phyloP scores from a whole-genome alignment of 53 echinoderm and acorn worm genomes.

The Mesocentrotus franciscanus region DNA sequence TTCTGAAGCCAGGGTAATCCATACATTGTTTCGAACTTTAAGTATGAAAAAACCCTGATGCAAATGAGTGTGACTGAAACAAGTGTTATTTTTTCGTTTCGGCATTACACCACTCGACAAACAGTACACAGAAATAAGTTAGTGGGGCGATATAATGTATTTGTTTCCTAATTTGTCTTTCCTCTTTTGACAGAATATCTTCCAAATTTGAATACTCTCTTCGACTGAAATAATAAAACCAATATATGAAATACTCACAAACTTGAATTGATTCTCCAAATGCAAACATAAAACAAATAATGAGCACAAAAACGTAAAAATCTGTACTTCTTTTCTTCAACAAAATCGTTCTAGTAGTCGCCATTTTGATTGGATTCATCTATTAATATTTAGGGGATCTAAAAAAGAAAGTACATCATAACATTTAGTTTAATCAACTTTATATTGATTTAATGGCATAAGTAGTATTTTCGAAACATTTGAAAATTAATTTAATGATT shows the following conservation, averaged over 20 bases:
- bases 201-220: not conserved
- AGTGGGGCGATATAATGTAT: not conserved
- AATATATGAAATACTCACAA: slow-evolving; percentile 12
- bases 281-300: not conserved
- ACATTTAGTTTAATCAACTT: too few relatives aligned
- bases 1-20: too few relatives aligned
- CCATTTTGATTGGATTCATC: not conserved
- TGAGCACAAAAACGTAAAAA: not conserved
- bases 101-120: too few relatives aligned
- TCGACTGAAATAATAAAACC: not conserved
- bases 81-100: too few relatives aligned
- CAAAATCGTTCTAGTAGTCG: not conserved
- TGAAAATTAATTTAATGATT: not conserved
- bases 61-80: too few relatives aligned
- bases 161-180: not conserved
- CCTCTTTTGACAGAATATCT: not conserved
- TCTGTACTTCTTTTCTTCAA: not conserved
- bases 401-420: not conserved
- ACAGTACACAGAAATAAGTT: not conserved
- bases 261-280: slow-evolving; percentile 45
- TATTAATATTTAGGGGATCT: not conserved
- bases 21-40: too few relatives aligned
- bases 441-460: not conserved
- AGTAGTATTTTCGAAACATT: not conserved
- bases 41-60: too few relatives aligned